Conservation (phyloP, 2,888 invertebrate genomes). For the Unio delphinus region DNA sequence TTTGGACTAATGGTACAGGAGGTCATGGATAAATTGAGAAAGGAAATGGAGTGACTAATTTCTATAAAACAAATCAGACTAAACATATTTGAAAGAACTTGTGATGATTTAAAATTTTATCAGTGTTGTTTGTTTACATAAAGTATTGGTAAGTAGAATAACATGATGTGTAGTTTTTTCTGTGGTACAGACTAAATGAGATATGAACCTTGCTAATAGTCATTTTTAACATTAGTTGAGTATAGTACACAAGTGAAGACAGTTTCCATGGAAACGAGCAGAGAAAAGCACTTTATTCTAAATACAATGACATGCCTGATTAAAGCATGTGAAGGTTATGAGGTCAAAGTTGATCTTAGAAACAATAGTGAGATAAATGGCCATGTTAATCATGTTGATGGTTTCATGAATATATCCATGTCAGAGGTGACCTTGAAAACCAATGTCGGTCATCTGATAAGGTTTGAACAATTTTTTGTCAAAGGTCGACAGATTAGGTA, state of each 20-base stretch:
- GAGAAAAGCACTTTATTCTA: constrained; percentile 47
- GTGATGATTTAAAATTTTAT: no score
- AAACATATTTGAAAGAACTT: no score
- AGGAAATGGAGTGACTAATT: constrained; percentile 11
- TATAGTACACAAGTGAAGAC: not conserved
- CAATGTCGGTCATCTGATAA: constrained; percentile 14
- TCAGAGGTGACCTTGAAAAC: constrained; percentile 46
- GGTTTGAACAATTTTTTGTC: constrained; percentile 55
- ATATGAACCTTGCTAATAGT: no score
- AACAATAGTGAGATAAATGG: constrained; percentile 58
- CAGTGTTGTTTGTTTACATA: no score
- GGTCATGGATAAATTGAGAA: constrained; percentile 24
- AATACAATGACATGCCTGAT: constrained; percentile 57
- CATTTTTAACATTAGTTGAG: no score
- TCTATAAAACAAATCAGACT: no score
- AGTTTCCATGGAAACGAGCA: constrained; percentile 34
- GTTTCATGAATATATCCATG: constrained; percentile 58
- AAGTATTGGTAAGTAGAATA: no score
- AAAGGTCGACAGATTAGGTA: constrained; percentile 61
- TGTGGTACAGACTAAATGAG: no score
- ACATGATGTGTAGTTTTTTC: no score
- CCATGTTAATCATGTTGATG: constrained; percentile 51
- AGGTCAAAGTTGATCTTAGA: constrained; percentile 59
- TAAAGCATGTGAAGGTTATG: constrained; percentile 53
- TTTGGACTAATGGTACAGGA: constrained; percentile 27